Evolutionary conservation across 2,113 vertebrate species (phyloP).

Genomic region (Aptenodytes patagonicus): DNA sequence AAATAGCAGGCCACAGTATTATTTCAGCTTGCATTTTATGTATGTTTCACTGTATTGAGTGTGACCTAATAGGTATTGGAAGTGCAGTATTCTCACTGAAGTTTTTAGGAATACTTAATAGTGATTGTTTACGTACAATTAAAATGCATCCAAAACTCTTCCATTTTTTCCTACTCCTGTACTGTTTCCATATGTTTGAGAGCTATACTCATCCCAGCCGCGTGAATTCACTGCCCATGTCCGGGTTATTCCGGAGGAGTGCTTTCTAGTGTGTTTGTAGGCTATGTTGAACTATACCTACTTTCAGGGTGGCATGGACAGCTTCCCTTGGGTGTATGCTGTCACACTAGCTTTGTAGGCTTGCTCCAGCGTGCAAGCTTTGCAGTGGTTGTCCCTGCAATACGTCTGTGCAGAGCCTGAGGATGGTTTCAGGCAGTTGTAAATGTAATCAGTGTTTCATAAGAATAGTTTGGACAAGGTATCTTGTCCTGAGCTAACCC

Average conservation of each 20-base stretch:
- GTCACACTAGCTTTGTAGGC: no score
- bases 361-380: fast-evolving
- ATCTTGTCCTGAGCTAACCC: background rate
- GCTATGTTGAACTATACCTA: fast-evolving
- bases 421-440: background rate
- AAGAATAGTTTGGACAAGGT: background rate
- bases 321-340: background rate
- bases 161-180: background rate
- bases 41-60: no score
- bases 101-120: background rate
- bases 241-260: fast-evolving
- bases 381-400: background rate
- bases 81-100: no score
- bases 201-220: fast-evolving
- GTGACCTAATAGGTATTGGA: background rate
- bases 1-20: background rate
- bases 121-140: background rate
- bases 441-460: background rate
- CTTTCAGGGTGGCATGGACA: no score
- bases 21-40: background rate
- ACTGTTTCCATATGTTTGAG: fast-evolving
- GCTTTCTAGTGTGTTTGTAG: background rate
- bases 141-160: background rate
- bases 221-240: fast-evolving
- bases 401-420: background rate